A percentile compares a stretch with the other conserved stretches of the same genome.
phyloP scores from a whole-genome alignment of 2,888 invertebrate species.

The Melieria picta region DNA sequence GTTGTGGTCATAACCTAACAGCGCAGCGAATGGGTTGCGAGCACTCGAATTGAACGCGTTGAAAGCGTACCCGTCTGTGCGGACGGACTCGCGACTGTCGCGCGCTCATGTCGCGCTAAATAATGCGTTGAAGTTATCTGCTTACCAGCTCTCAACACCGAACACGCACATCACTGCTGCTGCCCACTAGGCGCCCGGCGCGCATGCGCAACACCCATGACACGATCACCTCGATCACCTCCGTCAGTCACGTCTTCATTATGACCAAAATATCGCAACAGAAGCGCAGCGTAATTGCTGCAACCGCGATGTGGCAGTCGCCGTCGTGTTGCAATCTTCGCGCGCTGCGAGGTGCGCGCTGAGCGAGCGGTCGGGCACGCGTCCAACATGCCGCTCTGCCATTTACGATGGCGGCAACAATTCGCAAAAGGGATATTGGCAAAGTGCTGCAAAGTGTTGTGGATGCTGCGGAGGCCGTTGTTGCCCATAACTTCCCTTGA shows the following conservation, averaged over 20 bases:
- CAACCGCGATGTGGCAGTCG: constrained; percentile 10
- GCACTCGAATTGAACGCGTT: no score
- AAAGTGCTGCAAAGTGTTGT: not conserved
- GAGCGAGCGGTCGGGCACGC: constrained; percentile 32
- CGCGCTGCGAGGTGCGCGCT: not conserved
- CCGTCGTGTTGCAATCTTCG: not conserved
- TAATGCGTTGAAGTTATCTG: no score
- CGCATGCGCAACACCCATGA: no score
- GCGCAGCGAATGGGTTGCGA: no score
- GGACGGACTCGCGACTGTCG: no score
- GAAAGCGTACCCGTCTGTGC: no score
- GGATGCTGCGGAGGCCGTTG: not conserved
- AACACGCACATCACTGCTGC: no score
- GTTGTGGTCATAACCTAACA: constrained; percentile 6
- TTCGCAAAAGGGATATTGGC: not conserved
- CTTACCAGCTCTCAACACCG: no score
- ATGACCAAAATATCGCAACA: constrained; percentile 3
- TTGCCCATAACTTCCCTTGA: not conserved
- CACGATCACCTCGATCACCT: not conserved
- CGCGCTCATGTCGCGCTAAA: no score
- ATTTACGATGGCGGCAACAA: constrained; percentile 11
- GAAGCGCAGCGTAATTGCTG: constrained; percentile 1
- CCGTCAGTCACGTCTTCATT: not conserved
- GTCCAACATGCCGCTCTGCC: constrained; percentile 25
- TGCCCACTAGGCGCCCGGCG: no score